Percentiles rank a stretch among this genome's conserved stretches.
Evolutionary conservation across 1,140 invertebrate species (phyloP).

Genomic region (Polypedilum vanderplanki): DNA sequence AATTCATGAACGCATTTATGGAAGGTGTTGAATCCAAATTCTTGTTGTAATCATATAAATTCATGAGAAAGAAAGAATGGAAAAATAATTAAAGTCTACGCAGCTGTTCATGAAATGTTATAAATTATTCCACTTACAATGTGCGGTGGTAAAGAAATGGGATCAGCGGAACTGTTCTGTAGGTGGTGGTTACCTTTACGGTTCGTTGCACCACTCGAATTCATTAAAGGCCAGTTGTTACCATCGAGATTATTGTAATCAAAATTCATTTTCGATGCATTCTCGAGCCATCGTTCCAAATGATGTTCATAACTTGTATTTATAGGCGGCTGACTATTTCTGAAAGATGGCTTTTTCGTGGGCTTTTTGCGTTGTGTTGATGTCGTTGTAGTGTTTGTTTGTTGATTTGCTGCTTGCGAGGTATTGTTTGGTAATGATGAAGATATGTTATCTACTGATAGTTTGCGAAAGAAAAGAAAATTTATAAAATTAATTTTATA

Average conservation of each 20-base stretch:
- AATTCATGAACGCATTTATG: constrained; percentile 2
- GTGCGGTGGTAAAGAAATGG: constrained; percentile 16
- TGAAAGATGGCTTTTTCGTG: neutral
- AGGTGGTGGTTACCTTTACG: constrained; percentile 3
- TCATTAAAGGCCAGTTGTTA: neutral
- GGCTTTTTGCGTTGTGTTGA: neutral
- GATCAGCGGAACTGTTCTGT: neutral
- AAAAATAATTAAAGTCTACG: neutral
- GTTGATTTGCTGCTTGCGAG: neutral
- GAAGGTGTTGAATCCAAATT: constrained; percentile 6
- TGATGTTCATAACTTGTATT: constrained; percentile 22
- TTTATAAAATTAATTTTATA: no score
- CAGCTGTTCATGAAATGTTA: neutral
- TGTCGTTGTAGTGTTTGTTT: neutral
- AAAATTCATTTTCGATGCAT: constrained; percentile 19
- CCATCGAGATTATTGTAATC: neutral
- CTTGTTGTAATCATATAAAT: neutral
- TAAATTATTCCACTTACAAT: constrained; percentile 26
- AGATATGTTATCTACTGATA: constrained; percentile 4
- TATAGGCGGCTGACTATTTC: neutral
- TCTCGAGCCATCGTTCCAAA: neutral
- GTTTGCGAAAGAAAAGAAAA: neutral
- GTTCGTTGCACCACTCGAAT: neutral
- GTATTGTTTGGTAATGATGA: neutral
- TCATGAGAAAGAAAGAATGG: neutral